Base-by-base conservation (phyloP, 2,797 vertebrate species). In the Pangasius krempfi region DNA sequence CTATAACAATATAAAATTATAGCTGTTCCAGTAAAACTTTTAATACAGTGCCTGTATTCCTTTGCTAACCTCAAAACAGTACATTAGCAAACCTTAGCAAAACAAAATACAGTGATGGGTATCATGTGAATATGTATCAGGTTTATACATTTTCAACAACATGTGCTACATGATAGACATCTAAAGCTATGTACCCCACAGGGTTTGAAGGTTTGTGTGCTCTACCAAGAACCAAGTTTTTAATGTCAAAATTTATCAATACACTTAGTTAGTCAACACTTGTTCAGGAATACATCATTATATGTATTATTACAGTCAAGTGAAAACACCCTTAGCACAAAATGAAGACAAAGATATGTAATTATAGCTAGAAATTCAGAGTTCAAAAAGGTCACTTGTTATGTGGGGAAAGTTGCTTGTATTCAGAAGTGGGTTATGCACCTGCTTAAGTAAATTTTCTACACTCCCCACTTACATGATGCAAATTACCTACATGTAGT, bases 321-420 rank as follows among this genome's bases (percentile, higher is more conserved):
- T 78, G 30, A 30, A 54, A 79, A 25, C 6, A 78, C 16, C 13
- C 9, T 73, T 73, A 73, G 70, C 18, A n/a, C 62, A 40, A 20
- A 44, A 25, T 44, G 37, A 40, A 73, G 3, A 22, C 20, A 13
- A 70, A 70, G 68, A 3, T 27, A 75, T 50, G 12, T 56, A 33
- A 22, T 30, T 33, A 33, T 33, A 54, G 27, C 18, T 10, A 33
- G 3, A 56, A 18, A 52, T 20, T 37, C 27, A 50, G 33, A 30
- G 64, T 18, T 52, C 12, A 52, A 52, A 52, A 52, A 78, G 96
- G 94, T 96, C 95, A 96, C 96, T 96, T 95, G 95, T 94, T 95
- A 95, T 22, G 10, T 27, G 2, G 30, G 8, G 20, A 20, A 80
- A 37, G 54, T 81, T 40, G 33, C 79, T 37, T 60, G 22, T 81